A percentile compares a stretch with the other conserved stretches of the same genome.
Evolutionary conservation across 2,797 vertebrate genomes (phyloP).

Genomic region (Dallia pectoralis): DNA sequence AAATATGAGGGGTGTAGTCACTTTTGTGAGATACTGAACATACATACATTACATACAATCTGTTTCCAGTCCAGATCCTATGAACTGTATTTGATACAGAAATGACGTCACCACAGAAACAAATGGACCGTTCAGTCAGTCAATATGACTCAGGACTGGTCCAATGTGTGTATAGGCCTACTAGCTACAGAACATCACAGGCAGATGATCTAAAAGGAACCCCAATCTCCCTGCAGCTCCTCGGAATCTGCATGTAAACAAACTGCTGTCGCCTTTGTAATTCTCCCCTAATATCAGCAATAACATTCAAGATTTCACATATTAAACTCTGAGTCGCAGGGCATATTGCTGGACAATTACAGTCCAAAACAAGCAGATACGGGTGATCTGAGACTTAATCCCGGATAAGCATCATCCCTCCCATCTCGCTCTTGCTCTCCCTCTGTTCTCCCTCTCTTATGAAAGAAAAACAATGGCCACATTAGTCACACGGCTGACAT

Average conservation of each 20-base stretch:
- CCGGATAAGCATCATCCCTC: slow-evolving; percentile 25
- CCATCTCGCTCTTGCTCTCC: background rate
- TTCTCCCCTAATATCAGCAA: slow-evolving; percentile 37
- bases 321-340: slow-evolving; percentile 28
- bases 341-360: slow-evolving; percentile 47
- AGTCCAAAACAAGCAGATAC: slow-evolving; percentile 40
- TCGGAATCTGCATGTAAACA: slow-evolving; percentile 4
- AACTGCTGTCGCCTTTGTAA: slow-evolving; percentile 27
- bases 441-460: background rate
- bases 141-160: background rate
- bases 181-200: background rate
- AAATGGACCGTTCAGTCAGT: background rate
- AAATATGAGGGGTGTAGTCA: too few relatives aligned
- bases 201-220: slow-evolving; percentile 3
- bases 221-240: slow-evolving; percentile 9
- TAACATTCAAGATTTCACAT: slow-evolving; percentile 36
- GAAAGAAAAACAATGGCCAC: background rate
- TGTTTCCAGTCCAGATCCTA: background rate
- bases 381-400: slow-evolving; percentile 41
- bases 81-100: background rate
- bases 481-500: background rate
- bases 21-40: too few relatives aligned
- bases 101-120: background rate
- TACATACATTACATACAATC: background rate
- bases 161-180: background rate